Base-by-base conservation (phyloP, 2,113 vertebrate genomes). In the Oncorhynchus keta region DNA sequence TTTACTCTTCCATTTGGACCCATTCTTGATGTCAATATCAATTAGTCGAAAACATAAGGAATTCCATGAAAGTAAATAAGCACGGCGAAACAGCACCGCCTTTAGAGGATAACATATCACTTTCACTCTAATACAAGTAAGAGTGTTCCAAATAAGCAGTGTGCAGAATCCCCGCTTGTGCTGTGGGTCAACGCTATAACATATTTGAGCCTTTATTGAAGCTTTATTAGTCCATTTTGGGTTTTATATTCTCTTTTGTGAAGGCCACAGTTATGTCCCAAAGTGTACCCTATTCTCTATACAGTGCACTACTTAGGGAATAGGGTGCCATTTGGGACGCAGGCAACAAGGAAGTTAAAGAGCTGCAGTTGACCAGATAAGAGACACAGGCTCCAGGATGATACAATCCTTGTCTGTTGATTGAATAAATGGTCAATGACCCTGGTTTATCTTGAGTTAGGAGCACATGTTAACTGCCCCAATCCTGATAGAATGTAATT, bases 1-100 rank as follows among this genome's bases (percentile, higher is more conserved):
- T 81, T 85, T 89, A 83, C 70, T 4, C 82, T 80, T 80, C 2
- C 76, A 68, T 84, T 76, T 67, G 24, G 2, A 70, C 66, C 35
- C 28, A 70, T 78, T 76, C 26, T 28, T 48, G 12, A 28, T 74
- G 62, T 66, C 62, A 28, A 12, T 65, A 74, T 39, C 22, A 39
- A 48, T 48, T 65, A 45, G n/a, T 65, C n/a, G n/a, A 66, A 20
- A 32, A 28, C 22, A 14, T 16, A 30, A 39, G 65, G 28, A 18
- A 16, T 55, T 55, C 39, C 39, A 11, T 45, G 39, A 45, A 11
- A 45, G 39, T 45, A 45, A 45, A 45, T 45, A 45, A 11, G 39
- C 39, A 9, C 8, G 8, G 39, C 4, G 14, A 51, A 51, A 51
- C 12, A 16, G 3, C 49, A 0, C 51, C 9, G 9, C 5, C 5